phyloP scores from a whole-genome alignment of 2,888 invertebrate species.

The Ypsolopha scabrella region DNA sequence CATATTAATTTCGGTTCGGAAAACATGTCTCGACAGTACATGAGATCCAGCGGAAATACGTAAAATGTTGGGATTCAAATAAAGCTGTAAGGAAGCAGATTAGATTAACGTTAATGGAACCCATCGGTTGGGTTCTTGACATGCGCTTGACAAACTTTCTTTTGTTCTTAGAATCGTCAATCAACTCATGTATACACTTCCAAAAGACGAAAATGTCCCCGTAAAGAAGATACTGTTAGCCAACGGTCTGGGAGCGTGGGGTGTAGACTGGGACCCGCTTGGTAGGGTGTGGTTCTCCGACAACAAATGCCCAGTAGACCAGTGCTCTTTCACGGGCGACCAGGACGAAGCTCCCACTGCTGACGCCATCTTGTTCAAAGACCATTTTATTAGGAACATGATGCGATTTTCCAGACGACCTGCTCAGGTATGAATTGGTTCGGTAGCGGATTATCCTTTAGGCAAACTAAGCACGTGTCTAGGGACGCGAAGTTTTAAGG shows the following conservation, averaged over 20 bases:
- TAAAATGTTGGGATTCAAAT: too few species aligned
- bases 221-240: constrained; percentile 83
- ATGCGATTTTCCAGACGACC: constrained; percentile 66
- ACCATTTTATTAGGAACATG: constrained; percentile 81
- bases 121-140: too few species aligned
- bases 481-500: too few species aligned
- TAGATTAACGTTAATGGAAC: too few species aligned
- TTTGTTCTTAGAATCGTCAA: constrained; percentile 77
- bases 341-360: constrained; percentile 79
- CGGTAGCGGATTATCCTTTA: too few species aligned
- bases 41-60: too few species aligned
- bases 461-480: too few species aligned
- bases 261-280: constrained; percentile 60
- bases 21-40: too few species aligned
- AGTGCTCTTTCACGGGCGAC: constrained; percentile 82
- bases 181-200: constrained; percentile 88
- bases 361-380: constrained; percentile 91
- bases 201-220: constrained; percentile 73
- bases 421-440: constrained; percentile 67
- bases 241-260: constrained; percentile 87
- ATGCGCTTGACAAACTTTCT: neutral
- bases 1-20: too few species aligned
- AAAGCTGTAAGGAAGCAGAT: too few species aligned
- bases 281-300: constrained; percentile 77
- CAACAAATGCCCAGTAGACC: constrained; percentile 87